Base-by-base conservation (phyloP, 2,888 invertebrate species). In the Dorcus parallelipipedus region DNA sequence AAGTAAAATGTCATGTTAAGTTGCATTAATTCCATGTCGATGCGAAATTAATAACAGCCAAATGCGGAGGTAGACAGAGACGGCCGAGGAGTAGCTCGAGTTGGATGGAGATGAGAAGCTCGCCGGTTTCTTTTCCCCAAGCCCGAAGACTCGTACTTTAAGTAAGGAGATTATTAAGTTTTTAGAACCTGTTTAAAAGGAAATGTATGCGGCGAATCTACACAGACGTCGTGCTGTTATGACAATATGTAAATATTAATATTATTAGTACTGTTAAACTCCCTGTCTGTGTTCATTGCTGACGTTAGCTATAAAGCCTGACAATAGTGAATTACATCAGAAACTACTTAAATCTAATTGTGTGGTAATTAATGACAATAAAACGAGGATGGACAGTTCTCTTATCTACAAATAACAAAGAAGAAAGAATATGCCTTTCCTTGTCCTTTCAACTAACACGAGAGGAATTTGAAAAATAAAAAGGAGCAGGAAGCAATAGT, bases 1-100 rank as follows among this genome's bases (percentile, higher is more conserved):
- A 45, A 45, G 45, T 45, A 45, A 45, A 45, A 45, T 45, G 45
- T 45, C 45, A 45, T 45, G 45, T 45, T 45, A 23, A 45, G 23
- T 10, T 45, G 45, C 45, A 10, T 45, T 45, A 45, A 45, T 45
- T 45, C 23, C 14, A 9, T 23, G 45, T 45, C 45, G 45, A 45
- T 45, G 45, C 20, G 45, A 23, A 45, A 17, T 45, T 45, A 45
- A 45, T 45, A 45, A 45, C 45, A 45, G 45, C 23, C 17, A 45
- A 45, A 45, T 10, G 45, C 45, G 45, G 20, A 9, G 20, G 20
- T 23, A 17, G 45, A 45, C 8, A 45, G 45, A 23, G 23, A 45
- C 3, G 14, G 45, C 14, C 9, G 6, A 5, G 42, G 42, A 17
- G 42, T 3, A 17, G 45, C 20, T 6, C 45, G 45, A 8, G 45